Evolutionary conservation across 2,888 invertebrate genomes (phyloP), one percentile per base, ranked within the genome.

Genomic region (Drosophila paramelanica): DNA sequence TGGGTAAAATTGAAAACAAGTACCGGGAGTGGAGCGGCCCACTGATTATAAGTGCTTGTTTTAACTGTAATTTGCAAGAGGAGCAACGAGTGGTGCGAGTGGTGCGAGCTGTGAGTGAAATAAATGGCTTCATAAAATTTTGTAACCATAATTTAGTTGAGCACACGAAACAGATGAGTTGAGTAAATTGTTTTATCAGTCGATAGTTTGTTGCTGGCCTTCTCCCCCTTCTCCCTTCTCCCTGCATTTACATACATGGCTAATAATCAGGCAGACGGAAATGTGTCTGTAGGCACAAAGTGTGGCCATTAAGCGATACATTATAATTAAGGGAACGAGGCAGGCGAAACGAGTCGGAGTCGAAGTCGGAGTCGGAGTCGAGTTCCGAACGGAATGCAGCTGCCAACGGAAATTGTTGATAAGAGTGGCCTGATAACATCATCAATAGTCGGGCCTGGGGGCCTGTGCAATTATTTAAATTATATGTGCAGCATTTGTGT

Each of bases 81-180:
- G 45, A 20, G n/a, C 25, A 31, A 52, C 41, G 42, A 69, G 25
- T 14, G 43, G 13, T 23, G 55, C 39, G 8, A 17, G 50, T 41
- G 46, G 58, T 65, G 69, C 36, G 55, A 36, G 51, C 38, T 60
- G 66, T 86, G 89, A 89, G 89, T 89, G 88, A 89, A 89, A 88
- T 88, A 88, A 88, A 88, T 88, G 79, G 88, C 89, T 88, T 89
- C 86, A 88, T 89, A 89, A 88, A 89, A 88, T 81, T 86, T 88
- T 89, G 88, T 79, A 79, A 84, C 84, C 84, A 77, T 85, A 75
- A 88, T 88, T 88, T 86, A 57, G 49, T 23, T 62, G 67, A 67
- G 50, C 62, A 64, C 64, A 47, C 67, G 73, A 64, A 66, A 62
- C 56, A 67, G 72, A 53, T 76, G 77, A 57, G 77, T 36, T 62